Conservation (phyloP, 2,888 invertebrate genomes). For the Myathropa florea region DNA sequence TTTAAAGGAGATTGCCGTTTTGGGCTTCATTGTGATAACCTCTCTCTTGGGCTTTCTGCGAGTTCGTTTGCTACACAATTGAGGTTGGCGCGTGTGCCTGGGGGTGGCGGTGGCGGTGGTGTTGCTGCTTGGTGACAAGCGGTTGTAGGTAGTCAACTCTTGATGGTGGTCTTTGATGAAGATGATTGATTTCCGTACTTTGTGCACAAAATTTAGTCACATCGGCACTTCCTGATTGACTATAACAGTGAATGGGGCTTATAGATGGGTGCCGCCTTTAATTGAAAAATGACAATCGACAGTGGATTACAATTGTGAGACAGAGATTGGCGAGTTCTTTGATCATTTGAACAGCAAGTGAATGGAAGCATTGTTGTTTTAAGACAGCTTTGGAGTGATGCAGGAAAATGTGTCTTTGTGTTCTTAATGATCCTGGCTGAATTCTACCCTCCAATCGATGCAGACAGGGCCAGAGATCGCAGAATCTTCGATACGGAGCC, state of each 20-base stretch:
- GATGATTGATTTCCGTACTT: neutral
- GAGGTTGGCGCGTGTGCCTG: neutral
- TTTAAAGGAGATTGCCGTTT: slow-evolving; percentile 19
- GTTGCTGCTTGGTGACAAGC: neutral
- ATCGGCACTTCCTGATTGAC: neutral
- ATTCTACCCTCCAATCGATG: no score
- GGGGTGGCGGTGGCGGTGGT: neutral
- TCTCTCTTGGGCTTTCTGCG: neutral
- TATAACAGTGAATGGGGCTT: neutral
- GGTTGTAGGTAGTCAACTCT: neutral
- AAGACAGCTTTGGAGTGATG: no score
- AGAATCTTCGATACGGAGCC: no score
- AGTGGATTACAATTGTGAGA: neutral
- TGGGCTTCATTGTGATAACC: neutral
- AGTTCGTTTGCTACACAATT: neutral
- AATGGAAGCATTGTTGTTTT: no score
- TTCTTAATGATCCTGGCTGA: no score
- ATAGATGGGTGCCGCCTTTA: neutral
- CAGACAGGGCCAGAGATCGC: no score
- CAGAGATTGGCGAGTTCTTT: neutral
- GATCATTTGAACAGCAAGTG: no score
- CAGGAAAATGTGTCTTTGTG: no score
- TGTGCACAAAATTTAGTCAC: neutral
- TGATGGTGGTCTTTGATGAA: no score
- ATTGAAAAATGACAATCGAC: neutral